Evolutionary conservation across 2,113 vertebrate species (phyloP).

Genomic region (Paradoxurus hermaphroditus): DNA sequence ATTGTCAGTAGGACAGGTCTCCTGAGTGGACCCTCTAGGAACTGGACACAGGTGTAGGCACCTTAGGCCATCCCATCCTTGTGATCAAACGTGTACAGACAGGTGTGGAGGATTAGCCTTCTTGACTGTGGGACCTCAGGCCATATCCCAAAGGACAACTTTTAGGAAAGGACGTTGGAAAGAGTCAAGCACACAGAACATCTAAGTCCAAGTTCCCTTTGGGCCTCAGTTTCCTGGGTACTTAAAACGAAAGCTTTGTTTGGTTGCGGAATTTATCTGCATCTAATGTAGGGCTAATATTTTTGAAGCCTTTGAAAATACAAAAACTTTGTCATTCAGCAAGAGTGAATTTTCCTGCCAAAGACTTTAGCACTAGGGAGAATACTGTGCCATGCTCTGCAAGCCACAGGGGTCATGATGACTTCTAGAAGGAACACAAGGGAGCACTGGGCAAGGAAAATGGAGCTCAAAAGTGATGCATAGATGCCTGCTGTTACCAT

Average conservation of each 20-base stretch:
- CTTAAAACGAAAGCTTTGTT: constrained; percentile 9
- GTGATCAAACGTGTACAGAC: not conserved
- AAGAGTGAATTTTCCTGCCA: constrained; percentile 7
- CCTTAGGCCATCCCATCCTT: not conserved
- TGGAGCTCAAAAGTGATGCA: not conserved
- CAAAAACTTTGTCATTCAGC: not conserved
- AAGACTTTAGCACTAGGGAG: not conserved
- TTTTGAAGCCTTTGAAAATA: not conserved
- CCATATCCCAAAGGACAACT: not conserved
- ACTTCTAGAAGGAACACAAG: constrained; percentile 21
- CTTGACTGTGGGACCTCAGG: not conserved
- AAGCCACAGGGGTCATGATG: not conserved
- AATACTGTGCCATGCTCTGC: not conserved
- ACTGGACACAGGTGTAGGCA: not conserved
- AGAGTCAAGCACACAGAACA: not conserved
- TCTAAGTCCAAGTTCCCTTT: not conserved
- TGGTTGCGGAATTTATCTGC: not conserved
- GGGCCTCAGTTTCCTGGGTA: not conserved
- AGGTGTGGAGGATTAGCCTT: not conserved
- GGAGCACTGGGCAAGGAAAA: not conserved
- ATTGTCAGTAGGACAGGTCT: not conserved
- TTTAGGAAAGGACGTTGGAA: not conserved
- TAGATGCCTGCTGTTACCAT: not conserved
- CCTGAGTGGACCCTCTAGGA: not conserved
- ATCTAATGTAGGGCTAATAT: not conserved